Evolutionary conservation across 1,140 invertebrate genomes (phyloP).

Genomic region (Nephotettix cincticeps): DNA sequence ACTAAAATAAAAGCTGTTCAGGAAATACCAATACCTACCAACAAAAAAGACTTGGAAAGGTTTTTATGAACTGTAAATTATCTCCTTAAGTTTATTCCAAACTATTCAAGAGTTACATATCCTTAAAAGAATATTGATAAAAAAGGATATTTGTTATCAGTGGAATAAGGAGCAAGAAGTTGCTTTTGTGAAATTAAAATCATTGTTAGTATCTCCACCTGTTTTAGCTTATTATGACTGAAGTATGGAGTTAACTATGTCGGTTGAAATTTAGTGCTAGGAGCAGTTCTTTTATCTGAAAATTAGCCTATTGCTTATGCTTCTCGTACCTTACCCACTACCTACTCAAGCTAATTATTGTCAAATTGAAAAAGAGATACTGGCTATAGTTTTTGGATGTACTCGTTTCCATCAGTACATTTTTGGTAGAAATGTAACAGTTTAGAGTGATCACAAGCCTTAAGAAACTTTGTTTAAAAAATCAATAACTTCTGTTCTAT

Average conservation of each 20-base stretch:
- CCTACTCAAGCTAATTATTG: slow-evolving; percentile 46
- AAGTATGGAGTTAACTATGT: background rate
- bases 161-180: background rate
- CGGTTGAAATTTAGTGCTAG: background rate
- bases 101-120: background rate
- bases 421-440: slow-evolving; percentile 42
- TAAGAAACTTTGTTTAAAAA: slow-evolving; percentile 47
- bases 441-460: slow-evolving; percentile 50
- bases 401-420: slow-evolving; percentile 45
- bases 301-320: slow-evolving; percentile 43
- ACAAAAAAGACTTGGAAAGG: background rate
- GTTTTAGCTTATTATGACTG: background rate
- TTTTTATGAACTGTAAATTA: background rate
- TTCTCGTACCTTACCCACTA: slow-evolving; percentile 39
- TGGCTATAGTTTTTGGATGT: slow-evolving; percentile 46
- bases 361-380: slow-evolving; percentile 50
- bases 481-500: slow-evolving; percentile 44
- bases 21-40: background rate
- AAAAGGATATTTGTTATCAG: background rate
- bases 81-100: slow-evolving; percentile 30
- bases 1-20: background rate
- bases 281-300: slow-evolving; percentile 30
- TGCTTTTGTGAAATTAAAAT: slow-evolving; percentile 37
- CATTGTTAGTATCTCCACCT: background rate
- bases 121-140: background rate